A percentile compares a stretch with the other conserved stretches of the same genome.
Evolutionary conservation across 2,888 invertebrate species (phyloP).

Genomic region (Nephrocerus scutellatus): DNA sequence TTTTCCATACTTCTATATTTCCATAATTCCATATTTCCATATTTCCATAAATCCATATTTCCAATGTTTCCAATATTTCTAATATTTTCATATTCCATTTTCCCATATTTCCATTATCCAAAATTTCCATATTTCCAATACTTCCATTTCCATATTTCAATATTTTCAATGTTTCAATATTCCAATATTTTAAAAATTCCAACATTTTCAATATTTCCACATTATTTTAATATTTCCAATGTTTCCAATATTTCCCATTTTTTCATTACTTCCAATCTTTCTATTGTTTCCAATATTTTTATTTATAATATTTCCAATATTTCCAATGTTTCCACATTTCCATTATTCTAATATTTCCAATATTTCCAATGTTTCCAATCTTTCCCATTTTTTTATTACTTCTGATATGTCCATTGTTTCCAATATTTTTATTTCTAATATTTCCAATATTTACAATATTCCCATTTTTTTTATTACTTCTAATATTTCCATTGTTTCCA

Average conservation of each 20-base stretch:
- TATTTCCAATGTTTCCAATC: background rate
- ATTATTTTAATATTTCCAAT: constrained; percentile 2
- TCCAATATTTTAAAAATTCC: background rate
- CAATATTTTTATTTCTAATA: no score
- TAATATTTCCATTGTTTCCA: no score
- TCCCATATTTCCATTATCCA: background rate
- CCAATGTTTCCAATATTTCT: background rate
- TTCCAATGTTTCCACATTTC: background rate
- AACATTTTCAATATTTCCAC: background rate
- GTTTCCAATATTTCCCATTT: no score
- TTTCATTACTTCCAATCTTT: no score
- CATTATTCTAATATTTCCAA: no score
- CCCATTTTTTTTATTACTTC: background rate
- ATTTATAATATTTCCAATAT: background rate
- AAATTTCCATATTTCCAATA: no score
- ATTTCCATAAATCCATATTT: background rate
- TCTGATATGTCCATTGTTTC: constrained; percentile 3
- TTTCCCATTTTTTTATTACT: background rate
- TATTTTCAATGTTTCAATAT: background rate
- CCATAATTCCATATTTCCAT: no score
- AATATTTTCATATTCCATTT: background rate
- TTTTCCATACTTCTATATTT: no score
- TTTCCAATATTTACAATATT: no score
- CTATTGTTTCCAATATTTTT: no score
- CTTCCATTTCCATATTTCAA: background rate